Evolutionary conservation across 2,888 invertebrate genomes (phyloP).

Genomic region (Nesidiocoris tenuis): DNA sequence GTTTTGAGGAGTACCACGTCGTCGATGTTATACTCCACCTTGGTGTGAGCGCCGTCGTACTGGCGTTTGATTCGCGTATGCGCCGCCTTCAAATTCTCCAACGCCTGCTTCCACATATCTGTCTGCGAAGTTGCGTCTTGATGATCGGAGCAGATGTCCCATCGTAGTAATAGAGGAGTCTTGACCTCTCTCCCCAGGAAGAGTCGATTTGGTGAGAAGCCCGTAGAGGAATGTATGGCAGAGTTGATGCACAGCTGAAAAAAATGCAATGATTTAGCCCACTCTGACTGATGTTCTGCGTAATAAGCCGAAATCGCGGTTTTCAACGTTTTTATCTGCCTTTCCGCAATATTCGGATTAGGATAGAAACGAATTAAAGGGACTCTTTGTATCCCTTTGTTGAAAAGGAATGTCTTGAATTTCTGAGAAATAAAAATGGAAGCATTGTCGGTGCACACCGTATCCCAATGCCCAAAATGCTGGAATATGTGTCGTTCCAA

Average conservation of each 20-base stretch:
- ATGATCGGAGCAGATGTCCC: too few relatives aligned
- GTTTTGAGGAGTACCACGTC: neutral
- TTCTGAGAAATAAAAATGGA: neutral
- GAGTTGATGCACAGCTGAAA: neutral
- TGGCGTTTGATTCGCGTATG: too few relatives aligned
- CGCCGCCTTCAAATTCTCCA: too few relatives aligned
- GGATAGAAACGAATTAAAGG: neutral
- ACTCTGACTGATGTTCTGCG: neutral
- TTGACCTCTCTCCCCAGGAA: too few relatives aligned
- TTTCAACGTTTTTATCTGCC: slow-evolving; percentile 1
- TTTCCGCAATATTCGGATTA: slow-evolving; percentile 8
- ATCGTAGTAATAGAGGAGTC: too few relatives aligned
- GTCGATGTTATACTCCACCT: neutral
- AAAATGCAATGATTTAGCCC: neutral
- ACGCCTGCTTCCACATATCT: too few relatives aligned
- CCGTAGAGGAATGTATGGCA: neutral
- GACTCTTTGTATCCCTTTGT: neutral
- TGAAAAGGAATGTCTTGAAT: neutral
- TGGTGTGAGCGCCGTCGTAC: too few relatives aligned
- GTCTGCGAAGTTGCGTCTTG: too few relatives aligned
- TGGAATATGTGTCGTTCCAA: neutral
- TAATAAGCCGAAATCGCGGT: neutral
- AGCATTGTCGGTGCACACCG: neutral
- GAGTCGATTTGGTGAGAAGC: slow-evolving; percentile 3
- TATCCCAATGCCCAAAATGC: neutral